These are phyloP conservation scores for Tetranychus piercei DNA, from an alignment of 2,888 invertebrate genomes.

Conservation along the genomic window DNA sequence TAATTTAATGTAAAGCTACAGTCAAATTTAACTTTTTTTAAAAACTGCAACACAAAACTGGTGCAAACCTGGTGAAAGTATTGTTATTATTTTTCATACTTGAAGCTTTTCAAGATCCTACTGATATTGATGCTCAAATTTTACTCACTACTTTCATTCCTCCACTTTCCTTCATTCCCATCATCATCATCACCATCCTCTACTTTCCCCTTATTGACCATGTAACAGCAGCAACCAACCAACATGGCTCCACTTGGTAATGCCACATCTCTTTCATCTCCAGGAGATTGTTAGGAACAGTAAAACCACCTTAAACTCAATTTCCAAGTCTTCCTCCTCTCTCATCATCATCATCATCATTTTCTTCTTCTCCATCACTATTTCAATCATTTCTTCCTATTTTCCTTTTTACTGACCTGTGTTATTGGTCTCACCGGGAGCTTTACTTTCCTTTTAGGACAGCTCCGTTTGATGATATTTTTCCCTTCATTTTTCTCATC, in stretches of 20 bases:
- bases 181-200: background rate
- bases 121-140: no score
- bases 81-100: no score
- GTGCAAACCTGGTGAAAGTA: no score
- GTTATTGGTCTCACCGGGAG: slow-evolving; percentile 1
- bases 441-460: slow-evolving; percentile 1
- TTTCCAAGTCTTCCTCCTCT: background rate
- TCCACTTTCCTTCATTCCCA: background rate
- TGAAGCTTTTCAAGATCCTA: no score
- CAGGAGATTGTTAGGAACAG: background rate
- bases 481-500: background rate
- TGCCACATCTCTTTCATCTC: background rate
- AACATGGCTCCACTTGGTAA: background rate
- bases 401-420: background rate
- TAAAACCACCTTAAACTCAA: background rate
- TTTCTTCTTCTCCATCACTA: background rate
- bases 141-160: background rate
- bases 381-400: background rate
- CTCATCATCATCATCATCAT: background rate
- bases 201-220: background rate
- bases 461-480: background rate
- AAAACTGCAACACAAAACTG: no score
- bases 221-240: slow-evolving; percentile 2
- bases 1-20: no score
- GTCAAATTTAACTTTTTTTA: no score